phyloP scores from a whole-genome alignment of 2,888 invertebrate species.

The Brachynemurus nebulosus region DNA sequence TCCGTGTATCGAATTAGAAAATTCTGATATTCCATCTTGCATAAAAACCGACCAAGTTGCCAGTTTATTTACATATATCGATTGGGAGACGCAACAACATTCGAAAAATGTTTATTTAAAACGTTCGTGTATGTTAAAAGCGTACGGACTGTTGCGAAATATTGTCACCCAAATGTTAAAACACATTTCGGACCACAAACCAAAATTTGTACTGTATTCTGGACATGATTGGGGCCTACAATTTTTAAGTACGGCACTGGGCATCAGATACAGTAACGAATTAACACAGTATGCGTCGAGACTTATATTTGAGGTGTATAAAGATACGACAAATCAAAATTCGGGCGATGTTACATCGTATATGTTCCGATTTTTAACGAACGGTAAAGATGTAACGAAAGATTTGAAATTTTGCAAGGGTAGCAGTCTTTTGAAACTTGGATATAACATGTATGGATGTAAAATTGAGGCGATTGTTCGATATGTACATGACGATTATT shows the following conservation, averaged over 20 bases:
- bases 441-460: slow-evolving; percentile 49
- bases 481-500: slow-evolving; percentile 79
- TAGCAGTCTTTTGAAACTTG: slow-evolving; percentile 38
- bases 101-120: slow-evolving; percentile 42
- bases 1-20: slow-evolving; percentile 50
- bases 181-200: slow-evolving; percentile 62
- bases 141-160: slow-evolving; percentile 72
- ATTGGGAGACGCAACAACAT: slow-evolving; percentile 60
- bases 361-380: slow-evolving; percentile 70
- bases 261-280: slow-evolving; percentile 47
- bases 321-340: slow-evolving; percentile 40
- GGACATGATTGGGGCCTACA: slow-evolving; percentile 81
- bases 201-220: slow-evolving; percentile 56
- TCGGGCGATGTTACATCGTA: slow-evolving; percentile 46
- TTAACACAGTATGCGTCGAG: slow-evolving; percentile 77
- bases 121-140: slow-evolving; percentile 52
- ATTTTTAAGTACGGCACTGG: slow-evolving; percentile 67
- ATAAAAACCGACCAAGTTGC: slow-evolving; percentile 59
- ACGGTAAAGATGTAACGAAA: slow-evolving; percentile 76
- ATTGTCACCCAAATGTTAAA: slow-evolving; percentile 69
- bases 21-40: slow-evolving; percentile 37
- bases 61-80: slow-evolving; percentile 65
- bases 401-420: slow-evolving; percentile 66
- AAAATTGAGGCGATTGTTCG: slow-evolving; percentile 77
- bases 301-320: slow-evolving; percentile 77